These are phyloP conservation scores for Misgurnus anguillicaudatus DNA, from an alignment of 2,113 vertebrate genomes.

Conservation along the genomic window DNA sequence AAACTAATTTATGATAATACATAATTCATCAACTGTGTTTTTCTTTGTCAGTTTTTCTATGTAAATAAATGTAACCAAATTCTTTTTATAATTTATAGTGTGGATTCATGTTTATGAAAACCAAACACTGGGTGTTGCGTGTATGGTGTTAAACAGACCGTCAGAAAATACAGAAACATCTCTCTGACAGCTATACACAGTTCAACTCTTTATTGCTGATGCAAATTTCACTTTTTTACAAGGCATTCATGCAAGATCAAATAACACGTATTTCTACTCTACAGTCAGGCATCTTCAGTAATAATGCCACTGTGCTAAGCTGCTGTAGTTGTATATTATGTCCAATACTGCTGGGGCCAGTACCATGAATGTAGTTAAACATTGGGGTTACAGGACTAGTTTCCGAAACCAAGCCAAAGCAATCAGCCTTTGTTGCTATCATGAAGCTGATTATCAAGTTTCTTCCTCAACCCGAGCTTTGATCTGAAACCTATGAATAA, in stretches of 20 bases:
- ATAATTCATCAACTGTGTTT: neutral
- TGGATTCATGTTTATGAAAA: neutral
- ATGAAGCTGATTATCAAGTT: too few species aligned
- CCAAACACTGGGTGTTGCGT: neutral
- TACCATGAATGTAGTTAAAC: too few species aligned
- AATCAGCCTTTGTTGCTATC: too few species aligned
- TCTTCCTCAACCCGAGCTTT: too few species aligned
- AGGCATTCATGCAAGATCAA: conserved; percentile 40
- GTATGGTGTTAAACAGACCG: too few species aligned
- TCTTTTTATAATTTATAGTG: neutral
- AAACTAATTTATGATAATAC: too few species aligned
- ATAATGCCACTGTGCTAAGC: neutral
- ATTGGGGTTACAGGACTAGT: too few species aligned
- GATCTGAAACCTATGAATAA: too few species aligned
- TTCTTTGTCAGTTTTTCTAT: neutral
- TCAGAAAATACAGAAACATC: neutral
- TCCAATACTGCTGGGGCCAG: neutral
- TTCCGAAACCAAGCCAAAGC: too few species aligned
- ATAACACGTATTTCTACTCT: conserved; percentile 31
- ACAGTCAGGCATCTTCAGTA: neutral
- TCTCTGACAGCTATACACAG: conserved; percentile 43
- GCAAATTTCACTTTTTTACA: conserved; percentile 44
- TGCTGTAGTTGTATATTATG: neutral
- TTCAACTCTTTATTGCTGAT: conserved; percentile 47
- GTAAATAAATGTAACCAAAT: neutral